Base-by-base conservation (phyloP, 2,113 vertebrate species). In the Peucedramus taeniatus region DNA sequence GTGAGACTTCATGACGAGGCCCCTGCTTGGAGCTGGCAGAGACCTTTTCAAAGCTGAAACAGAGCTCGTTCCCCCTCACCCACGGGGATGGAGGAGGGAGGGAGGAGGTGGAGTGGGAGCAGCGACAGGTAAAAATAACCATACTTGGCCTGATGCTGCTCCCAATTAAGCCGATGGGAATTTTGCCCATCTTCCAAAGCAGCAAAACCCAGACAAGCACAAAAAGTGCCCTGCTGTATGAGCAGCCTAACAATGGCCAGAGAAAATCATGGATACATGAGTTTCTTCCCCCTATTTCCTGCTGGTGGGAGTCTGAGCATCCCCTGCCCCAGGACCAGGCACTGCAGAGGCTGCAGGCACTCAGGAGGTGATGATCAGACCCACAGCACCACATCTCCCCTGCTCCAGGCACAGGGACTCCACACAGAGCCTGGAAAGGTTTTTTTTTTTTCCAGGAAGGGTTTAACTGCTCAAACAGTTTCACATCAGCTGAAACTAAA, bases 71-170 rank as follows among this genome's bases (percentile, higher is more conserved):
- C 31, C 81, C 27, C 56, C 66, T 59, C 26, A 42, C 72, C 84
- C 10, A 0, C 40, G 51, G 63, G 80, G 72, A 65, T n/a, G 64
- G 54, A 71, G 59, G 22, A 40, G n/a, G 76, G 72, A 70, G 64
- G 91, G 47, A 87, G 40, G 49, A 93, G 64, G 72, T 4, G 6
- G 60, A 75, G 39, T 16, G 60, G 79, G 75, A 96, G 60, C 85
- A 81, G 40, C 2, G 40, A 87, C 94, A 96, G 88, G 93, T 95
- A 96, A 97, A 96, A 97, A 95, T 92, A 96, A 89, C 86, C 65
- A 61, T 13, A 5, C 80, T 84, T 93, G 90, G 86, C 96, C 92
- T 78, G 81, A 79, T 71, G 65, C 19, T 95, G 80, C 80, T 93
- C 92, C 93, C 93, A 95, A 92, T 97, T 90, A 96, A 89, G 76